Percentiles rank a stretch among this genome's conserved stretches.
Evolutionary conservation across 2,888 invertebrate genomes (phyloP).

Genomic region (Epinotia bilunana): DNA sequence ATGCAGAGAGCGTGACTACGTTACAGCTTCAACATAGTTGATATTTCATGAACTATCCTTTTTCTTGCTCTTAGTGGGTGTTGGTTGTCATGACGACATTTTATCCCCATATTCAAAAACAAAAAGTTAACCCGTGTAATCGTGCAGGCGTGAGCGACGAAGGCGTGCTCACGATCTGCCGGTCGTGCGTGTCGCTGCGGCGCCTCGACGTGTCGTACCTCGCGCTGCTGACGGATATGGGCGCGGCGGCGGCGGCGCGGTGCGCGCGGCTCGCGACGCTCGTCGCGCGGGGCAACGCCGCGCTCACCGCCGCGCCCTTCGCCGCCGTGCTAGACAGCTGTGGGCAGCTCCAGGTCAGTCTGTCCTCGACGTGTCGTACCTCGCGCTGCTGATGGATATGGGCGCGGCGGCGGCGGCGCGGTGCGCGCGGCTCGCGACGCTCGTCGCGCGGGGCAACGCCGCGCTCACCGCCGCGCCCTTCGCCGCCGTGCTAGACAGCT

Average conservation of each 20-base stretch:
- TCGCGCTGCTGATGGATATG: constrained; percentile 56
- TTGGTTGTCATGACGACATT: too few species aligned
- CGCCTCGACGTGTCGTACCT: constrained; percentile 74
- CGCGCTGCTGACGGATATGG: constrained; percentile 61
- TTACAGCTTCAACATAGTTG: too few species aligned
- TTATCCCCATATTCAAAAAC: too few species aligned
- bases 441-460: constrained; percentile 62
- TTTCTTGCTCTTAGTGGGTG: too few species aligned
- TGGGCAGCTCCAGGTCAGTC: constrained; percentile 57
- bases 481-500: constrained; percentile 56
- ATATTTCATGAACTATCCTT: too few species aligned
- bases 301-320: constrained; percentile 62
- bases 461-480: constrained; percentile 62
- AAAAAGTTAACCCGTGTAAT: neutral
- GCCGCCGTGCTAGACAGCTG: constrained; percentile 59
- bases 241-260: constrained; percentile 58
- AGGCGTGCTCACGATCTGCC: constrained; percentile 63
- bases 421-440: constrained; percentile 55
- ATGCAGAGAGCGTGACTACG: too few species aligned
- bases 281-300: constrained; percentile 61
- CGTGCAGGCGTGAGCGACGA: constrained; percentile 69
- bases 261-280: constrained; percentile 54
- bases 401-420: constrained; percentile 58
- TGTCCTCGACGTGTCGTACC: neutral
- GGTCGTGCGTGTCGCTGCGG: constrained; percentile 58